Percentiles rank a stretch among this genome's conserved stretches.
These are phyloP conservation scores for Eupithecia dodoneata DNA, from an alignment of 2,888 invertebrate genomes.

Conservation along the genomic window DNA sequence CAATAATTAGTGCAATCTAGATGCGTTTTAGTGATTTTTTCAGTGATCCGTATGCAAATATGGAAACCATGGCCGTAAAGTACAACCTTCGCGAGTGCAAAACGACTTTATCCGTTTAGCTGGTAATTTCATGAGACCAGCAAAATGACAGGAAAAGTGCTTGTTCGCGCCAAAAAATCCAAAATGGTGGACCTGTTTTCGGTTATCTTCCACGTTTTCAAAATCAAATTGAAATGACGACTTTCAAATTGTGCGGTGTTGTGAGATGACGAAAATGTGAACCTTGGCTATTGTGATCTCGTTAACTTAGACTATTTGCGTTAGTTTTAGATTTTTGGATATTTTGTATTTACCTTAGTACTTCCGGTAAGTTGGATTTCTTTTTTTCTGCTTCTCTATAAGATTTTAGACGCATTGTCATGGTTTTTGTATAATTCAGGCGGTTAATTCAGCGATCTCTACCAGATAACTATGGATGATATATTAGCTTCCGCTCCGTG, in stretches of 20 bases:
- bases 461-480: too few relatives aligned
- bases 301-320: constrained; percentile 41
- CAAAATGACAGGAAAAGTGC: constrained; percentile 69
- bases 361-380: constrained; percentile 38
- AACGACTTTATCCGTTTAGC: constrained; percentile 43
- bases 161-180: constrained; percentile 78
- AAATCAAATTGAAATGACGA: constrained; percentile 82
- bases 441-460: too few relatives aligned
- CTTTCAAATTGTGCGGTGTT: constrained; percentile 48
- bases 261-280: constrained; percentile 51
- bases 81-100: constrained; percentile 62
- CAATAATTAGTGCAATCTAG: constrained; percentile 16
- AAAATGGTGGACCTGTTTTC: constrained; percentile 67
- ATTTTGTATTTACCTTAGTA: constrained; percentile 35
- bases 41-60: constrained; percentile 51
- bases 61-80: constrained; percentile 60
- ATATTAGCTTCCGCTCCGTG: too few relatives aligned
- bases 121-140: constrained; percentile 36
- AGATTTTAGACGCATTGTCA: background rate
- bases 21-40: constrained; percentile 12
- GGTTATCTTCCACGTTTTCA: constrained; percentile 74
- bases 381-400: background rate
- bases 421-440: background rate
- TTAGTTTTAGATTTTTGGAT: constrained; percentile 44
- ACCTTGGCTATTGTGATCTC: constrained; percentile 46